Percentiles rank a stretch among this genome's conserved stretches.
phyloP scores from a whole-genome alignment of 2,888 invertebrate genomes.

The Eurytoma californica region DNA sequence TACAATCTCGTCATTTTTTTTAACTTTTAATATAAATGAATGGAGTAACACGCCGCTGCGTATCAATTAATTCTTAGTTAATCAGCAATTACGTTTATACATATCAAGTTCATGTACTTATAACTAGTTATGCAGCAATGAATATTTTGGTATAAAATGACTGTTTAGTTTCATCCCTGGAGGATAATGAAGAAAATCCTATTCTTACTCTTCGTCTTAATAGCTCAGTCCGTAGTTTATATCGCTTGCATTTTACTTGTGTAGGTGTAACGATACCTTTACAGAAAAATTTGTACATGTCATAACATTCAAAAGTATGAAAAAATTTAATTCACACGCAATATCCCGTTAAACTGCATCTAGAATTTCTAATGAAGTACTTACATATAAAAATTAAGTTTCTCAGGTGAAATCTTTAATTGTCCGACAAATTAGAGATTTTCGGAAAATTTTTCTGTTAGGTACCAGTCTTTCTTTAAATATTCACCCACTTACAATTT shows the following conservation, averaged over 20 bases:
- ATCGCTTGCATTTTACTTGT: slow-evolving; percentile 43
- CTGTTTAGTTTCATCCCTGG: slow-evolving; percentile 54
- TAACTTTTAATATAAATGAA: slow-evolving; percentile 30
- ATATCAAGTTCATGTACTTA: slow-evolving; percentile 56
- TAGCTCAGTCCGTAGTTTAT: slow-evolving; percentile 47
- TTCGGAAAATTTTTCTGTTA: slow-evolving; percentile 50
- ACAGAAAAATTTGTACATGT: slow-evolving; percentile 55
- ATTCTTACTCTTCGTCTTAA: slow-evolving; percentile 37
- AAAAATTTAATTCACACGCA: slow-evolving; percentile 50
- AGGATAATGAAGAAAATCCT: slow-evolving; percentile 47
- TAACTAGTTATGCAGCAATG: slow-evolving; percentile 63
- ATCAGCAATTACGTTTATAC: slow-evolving; percentile 52
- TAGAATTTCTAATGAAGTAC: slow-evolving; percentile 45
- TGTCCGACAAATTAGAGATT: slow-evolving; percentile 35
- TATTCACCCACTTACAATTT: slow-evolving; percentile 38
- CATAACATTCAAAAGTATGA: slow-evolving; percentile 47
- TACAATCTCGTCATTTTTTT: slow-evolving; percentile 35
- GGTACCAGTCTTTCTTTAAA: slow-evolving; percentile 47
- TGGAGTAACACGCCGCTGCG: slow-evolving; percentile 39
- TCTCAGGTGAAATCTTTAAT: slow-evolving; percentile 40
- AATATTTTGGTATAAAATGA: slow-evolving; percentile 69
- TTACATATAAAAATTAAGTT: slow-evolving; percentile 47
- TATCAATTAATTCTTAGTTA: slow-evolving; percentile 50
- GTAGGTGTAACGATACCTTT: slow-evolving; percentile 46
- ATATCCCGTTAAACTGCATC: slow-evolving; percentile 34